Evolutionary conservation across 2,888 invertebrate genomes (phyloP), one percentile per base, ranked within the genome.

Genomic region (Pterostichus niger): DNA sequence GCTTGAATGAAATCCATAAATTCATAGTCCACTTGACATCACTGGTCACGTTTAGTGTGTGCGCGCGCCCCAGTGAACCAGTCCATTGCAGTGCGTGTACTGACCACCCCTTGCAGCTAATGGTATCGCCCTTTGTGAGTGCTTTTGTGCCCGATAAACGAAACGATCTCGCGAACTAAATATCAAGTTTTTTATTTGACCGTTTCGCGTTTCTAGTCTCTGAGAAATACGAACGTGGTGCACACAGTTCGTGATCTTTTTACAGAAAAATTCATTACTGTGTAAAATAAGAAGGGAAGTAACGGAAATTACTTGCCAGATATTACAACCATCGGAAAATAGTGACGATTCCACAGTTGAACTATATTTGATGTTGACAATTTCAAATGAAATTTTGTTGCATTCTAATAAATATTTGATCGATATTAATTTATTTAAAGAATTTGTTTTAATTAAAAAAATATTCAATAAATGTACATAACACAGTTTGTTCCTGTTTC

Each of bases 121-220:
- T 78, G 61, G 61, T 35, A 78, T 78, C 61, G 78, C 17, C 59
- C 61, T 78, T 61, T 78, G 78, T 78, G 78, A 40, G 17, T 24
- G 31, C 78, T 78, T 78, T 59, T 78, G 35, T 59, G 33, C 11
- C 59, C 56, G 49, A 71, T 52, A 75, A 49, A 75, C 52, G 52
- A 75, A 52, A 49, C 75, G 52, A 35, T 75, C 49, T 44, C 75
- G 52, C 52, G 52, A 75, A 75, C 75, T 75, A 75, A 75, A 52
- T 75, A 75, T 75, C 52, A 52, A 75, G 31, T 75, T 75, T 40
- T 75, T 75, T 75, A 52, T 52, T 24, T 44, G 11, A 49, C 35
- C 44, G 24, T 73, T 75, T 52, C 75, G 40, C 15, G 68, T 71
- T 17, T 59, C 24, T 24, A 24, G 24, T 24, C 40, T 40, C 17